These are phyloP conservation scores for Zingel zingel DNA, from an alignment of 2,113 vertebrate species.

Conservation along the genomic window DNA sequence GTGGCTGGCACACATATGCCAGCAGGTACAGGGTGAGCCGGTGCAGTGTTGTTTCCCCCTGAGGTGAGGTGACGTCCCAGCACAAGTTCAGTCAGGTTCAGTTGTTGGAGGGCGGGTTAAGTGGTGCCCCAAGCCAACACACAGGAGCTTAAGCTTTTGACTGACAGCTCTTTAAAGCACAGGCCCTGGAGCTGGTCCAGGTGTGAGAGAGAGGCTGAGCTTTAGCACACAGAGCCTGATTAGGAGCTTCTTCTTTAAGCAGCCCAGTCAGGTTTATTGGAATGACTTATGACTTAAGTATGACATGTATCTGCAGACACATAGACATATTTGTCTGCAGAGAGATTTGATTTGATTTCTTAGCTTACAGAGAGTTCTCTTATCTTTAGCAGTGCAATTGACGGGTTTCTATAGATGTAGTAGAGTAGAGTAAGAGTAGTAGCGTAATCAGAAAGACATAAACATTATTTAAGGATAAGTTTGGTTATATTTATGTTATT, in stretches of 20 bases:
- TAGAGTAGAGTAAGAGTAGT: no score
- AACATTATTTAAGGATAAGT: background rate
- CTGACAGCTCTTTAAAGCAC: slow-evolving; percentile 74
- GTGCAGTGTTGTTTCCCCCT: slow-evolving; percentile 46
- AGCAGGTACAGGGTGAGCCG: slow-evolving; percentile 17
- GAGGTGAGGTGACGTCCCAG: slow-evolving; percentile 46
- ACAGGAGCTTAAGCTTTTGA: slow-evolving; percentile 73
- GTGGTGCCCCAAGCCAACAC: slow-evolving; percentile 65
- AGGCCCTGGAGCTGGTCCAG: slow-evolving; percentile 75
- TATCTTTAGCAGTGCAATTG: background rate
- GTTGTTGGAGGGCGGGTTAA: slow-evolving; percentile 60
- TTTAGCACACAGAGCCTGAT: slow-evolving; percentile 42
- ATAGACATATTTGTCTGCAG: slow-evolving; percentile 12
- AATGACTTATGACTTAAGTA: slow-evolving; percentile 40
- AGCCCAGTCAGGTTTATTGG: slow-evolving; percentile 18
- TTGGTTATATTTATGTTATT: background rate
- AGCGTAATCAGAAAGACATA: background rate
- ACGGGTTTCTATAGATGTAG: background rate
- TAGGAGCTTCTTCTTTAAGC: slow-evolving; percentile 34
- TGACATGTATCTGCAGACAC: background rate
- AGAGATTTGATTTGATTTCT: slow-evolving; percentile 47
- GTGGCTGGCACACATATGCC: slow-evolving; percentile 39
- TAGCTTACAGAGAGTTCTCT: slow-evolving; percentile 12
- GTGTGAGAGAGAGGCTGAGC: slow-evolving; percentile 63
- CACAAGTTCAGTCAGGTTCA: slow-evolving; percentile 67